Conservation (phyloP, 1,140 invertebrate species). For the Vanessa atalanta region DNA sequence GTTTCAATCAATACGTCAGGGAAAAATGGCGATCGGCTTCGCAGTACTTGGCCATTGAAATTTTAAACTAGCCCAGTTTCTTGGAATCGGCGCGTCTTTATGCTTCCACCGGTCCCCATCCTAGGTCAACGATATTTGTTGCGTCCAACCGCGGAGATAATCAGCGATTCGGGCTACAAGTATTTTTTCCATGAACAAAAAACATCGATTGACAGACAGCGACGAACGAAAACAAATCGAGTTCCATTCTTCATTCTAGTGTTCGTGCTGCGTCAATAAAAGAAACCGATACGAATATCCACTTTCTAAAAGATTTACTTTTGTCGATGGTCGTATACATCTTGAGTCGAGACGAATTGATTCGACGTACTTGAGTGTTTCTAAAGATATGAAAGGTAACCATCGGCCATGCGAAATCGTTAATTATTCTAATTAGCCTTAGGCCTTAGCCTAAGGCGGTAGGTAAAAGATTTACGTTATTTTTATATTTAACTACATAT, state of each 20-base stretch:
- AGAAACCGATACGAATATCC: slow-evolving; percentile 3
- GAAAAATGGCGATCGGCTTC: slow-evolving; percentile 54
- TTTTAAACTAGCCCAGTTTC: slow-evolving; percentile 64
- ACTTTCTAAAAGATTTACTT: slow-evolving; percentile 4
- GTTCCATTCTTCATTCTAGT: background rate
- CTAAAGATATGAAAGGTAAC: slow-evolving; percentile 9
- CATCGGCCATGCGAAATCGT: slow-evolving; percentile 16
- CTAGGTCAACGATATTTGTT: slow-evolving; percentile 42
- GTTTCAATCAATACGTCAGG: slow-evolving; percentile 71
- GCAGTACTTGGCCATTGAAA: slow-evolving; percentile 67
- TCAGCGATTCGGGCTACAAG: slow-evolving; percentile 13
- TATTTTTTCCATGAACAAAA: background rate
- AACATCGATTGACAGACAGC: background rate
- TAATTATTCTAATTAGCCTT: slow-evolving; percentile 22
- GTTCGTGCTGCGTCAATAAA: slow-evolving; percentile 11
- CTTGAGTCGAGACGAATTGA: slow-evolving; percentile 9
- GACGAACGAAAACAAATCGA: background rate
- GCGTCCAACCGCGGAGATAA: slow-evolving; percentile 21
- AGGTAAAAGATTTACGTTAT: background rate
- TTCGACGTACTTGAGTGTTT: slow-evolving; percentile 6
- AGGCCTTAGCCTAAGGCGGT: background rate
- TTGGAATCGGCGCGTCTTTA: slow-evolving; percentile 46
- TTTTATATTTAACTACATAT: background rate
- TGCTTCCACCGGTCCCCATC: slow-evolving; percentile 33
- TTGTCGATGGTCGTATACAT: slow-evolving; percentile 3